A percentile compares a stretch with the other conserved stretches of the same genome.
Evolutionary conservation across 2,113 vertebrate species (phyloP).

Genomic region (Epinephelus moara): DNA sequence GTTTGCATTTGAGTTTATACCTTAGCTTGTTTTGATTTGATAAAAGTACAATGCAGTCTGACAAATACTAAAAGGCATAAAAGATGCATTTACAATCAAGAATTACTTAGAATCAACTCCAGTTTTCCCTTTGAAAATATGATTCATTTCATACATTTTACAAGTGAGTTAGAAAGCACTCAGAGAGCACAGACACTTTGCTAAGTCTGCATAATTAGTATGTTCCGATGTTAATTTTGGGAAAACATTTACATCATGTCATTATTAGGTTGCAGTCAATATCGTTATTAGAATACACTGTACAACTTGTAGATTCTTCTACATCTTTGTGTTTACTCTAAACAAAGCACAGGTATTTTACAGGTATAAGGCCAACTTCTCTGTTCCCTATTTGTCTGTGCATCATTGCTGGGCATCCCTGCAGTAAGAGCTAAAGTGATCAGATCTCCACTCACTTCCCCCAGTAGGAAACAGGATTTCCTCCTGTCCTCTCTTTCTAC

Average conservation of each 20-base stretch:
- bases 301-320: neutral
- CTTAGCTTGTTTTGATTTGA: no score
- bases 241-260: neutral
- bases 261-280: neutral
- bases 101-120: neutral
- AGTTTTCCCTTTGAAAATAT: neutral
- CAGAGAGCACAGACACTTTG: neutral
- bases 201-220: neutral
- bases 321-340: neutral
- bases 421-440: conserved; percentile 15
- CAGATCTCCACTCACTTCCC: conserved; percentile 36
- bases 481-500: conserved; percentile 63
- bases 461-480: conserved; percentile 80
- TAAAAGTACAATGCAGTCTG: no score
- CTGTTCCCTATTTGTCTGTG: neutral
- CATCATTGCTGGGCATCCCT: conserved; percentile 7
- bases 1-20: no score
- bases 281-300: neutral
- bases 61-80: no score
- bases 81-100: no score
- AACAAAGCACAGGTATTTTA: neutral
- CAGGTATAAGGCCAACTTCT: neutral
- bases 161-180: neutral
- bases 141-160: neutral
- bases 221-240: neutral